Percentiles rank a stretch among this genome's conserved stretches.
phyloP scores from a whole-genome alignment of 2,113 vertebrate species.

The Nematolebias whitei region DNA sequence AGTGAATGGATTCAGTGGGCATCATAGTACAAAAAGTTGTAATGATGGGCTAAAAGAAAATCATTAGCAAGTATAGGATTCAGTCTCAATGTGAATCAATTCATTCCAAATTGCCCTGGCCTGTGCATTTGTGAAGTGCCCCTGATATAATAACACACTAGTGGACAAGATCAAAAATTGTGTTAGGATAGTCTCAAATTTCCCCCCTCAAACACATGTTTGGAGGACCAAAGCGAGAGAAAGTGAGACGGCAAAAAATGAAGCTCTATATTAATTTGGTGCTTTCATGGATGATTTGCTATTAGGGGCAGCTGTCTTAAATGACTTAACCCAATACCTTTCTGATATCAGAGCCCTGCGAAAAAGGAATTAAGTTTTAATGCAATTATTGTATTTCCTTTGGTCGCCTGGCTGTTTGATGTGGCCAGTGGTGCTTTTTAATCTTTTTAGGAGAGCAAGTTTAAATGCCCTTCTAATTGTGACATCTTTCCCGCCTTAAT shows the following conservation, averaged over 20 bases:
- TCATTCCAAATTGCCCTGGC: slow-evolving; percentile 96
- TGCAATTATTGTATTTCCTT: slow-evolving; percentile 86
- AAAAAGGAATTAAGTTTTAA: slow-evolving; percentile 83
- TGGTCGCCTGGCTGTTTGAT: slow-evolving; percentile 73
- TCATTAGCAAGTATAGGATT: slow-evolving; percentile 89
- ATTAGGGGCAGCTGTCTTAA: slow-evolving; percentile 86
- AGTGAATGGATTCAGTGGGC: slow-evolving; percentile 32
- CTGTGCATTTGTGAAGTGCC: slow-evolving; percentile 97
- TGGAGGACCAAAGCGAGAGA: slow-evolving; percentile 75
- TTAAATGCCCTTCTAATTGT: slow-evolving; percentile 82
- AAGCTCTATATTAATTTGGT: slow-evolving; percentile 99
- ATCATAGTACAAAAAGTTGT: slow-evolving; percentile 49
- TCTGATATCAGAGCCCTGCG: slow-evolving; percentile 83
- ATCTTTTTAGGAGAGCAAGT: slow-evolving; percentile 78
- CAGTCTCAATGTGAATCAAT: slow-evolving; percentile 93
- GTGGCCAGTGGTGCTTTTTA: slow-evolving; percentile 76
- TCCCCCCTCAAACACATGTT: slow-evolving; percentile 93
- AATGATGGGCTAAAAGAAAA: slow-evolving; percentile 78
- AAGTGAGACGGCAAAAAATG: slow-evolving; percentile 81
- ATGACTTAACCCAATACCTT: slow-evolving; percentile 89
- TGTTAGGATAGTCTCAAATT: slow-evolving; percentile 94
- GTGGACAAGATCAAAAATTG: slow-evolving; percentile 96
- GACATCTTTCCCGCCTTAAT: slow-evolving; percentile 76
- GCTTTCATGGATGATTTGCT: slow-evolving; percentile 90
- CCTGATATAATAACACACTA: slow-evolving; percentile 97